Evolutionary conservation across 2,113 vertebrate species (phyloP).

Genomic region (Okapia johnstoni): DNA sequence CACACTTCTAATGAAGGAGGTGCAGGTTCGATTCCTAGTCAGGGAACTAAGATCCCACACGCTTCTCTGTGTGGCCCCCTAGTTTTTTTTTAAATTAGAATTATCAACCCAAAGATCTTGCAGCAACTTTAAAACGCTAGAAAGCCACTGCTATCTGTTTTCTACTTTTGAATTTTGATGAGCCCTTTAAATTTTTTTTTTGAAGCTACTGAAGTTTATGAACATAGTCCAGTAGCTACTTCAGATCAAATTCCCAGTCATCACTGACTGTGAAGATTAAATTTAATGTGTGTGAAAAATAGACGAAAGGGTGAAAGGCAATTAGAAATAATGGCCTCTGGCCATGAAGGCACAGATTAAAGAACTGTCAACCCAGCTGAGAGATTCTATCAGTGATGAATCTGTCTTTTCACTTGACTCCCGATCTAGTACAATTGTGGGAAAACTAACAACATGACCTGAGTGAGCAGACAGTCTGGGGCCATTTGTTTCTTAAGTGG

Average conservation of each 20-base stretch:
- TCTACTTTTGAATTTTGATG: neutral
- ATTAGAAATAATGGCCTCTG: slow-evolving; percentile 58
- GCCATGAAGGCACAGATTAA: slow-evolving; percentile 53
- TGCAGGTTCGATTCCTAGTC: neutral
- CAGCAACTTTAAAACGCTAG: neutral
- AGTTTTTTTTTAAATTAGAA: neutral
- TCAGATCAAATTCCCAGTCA: neutral
- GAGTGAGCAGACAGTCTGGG: slow-evolving; percentile 34
- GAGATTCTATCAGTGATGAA: slow-evolving; percentile 77
- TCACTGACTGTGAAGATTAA: slow-evolving; percentile 50
- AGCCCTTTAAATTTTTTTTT: neutral
- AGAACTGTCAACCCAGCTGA: slow-evolving; percentile 57
- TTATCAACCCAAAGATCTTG: neutral
- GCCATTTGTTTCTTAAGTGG: slow-evolving; percentile 61
- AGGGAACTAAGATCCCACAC: neutral
- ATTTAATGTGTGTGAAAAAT: slow-evolving; percentile 31
- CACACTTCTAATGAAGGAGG: neutral
- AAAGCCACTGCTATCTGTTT: neutral
- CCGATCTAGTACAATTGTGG: slow-evolving; percentile 46
- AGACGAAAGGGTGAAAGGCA: slow-evolving; percentile 40
- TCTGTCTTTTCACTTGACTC: slow-evolving; percentile 62
- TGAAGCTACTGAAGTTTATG: neutral
- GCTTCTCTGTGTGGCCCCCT: neutral
- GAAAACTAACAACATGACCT: slow-evolving; percentile 56
- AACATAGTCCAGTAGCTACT: neutral